These are phyloP conservation scores for Anisognathus igniventris DNA, from an alignment of 2,797 vertebrate genomes.

Conservation along the genomic window DNA sequence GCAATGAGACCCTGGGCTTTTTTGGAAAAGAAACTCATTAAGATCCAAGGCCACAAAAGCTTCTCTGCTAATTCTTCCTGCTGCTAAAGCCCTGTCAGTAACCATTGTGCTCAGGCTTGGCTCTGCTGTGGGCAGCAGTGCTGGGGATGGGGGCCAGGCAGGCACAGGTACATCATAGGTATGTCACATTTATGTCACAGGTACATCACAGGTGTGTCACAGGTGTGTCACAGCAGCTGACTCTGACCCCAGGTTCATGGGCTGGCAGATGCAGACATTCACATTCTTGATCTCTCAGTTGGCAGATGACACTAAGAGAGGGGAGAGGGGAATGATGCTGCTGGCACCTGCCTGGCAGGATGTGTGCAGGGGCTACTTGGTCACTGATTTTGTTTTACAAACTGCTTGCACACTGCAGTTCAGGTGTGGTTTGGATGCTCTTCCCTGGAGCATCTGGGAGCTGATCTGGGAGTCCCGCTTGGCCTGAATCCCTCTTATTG, in stretches of 20 bases:
- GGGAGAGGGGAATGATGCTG: background rate
- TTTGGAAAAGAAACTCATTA: constrained; percentile 5
- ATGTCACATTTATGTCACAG: background rate
- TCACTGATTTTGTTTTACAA: background rate
- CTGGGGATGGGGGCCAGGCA: background rate
- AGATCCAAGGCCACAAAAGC: background rate
- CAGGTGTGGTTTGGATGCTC: background rate
- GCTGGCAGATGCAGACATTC: background rate
- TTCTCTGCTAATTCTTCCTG: background rate
- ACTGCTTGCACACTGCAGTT: background rate
- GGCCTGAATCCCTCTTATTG: background rate
- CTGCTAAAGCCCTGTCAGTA: background rate
- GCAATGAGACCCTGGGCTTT: background rate
- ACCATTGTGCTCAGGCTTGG: background rate
- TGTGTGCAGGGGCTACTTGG: background rate
- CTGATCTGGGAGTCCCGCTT: background rate
- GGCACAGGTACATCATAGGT: background rate
- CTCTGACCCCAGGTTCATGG: background rate
- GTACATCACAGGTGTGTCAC: background rate
- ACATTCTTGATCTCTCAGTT: background rate
- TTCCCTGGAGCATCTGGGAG: background rate
- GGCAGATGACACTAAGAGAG: background rate
- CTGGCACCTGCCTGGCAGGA: background rate
- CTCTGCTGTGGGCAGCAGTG: background rate
- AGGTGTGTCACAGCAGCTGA: background rate